These are phyloP conservation scores for Hybos culiciformis DNA, from an alignment of 2,888 invertebrate species.

Conservation along the genomic window DNA sequence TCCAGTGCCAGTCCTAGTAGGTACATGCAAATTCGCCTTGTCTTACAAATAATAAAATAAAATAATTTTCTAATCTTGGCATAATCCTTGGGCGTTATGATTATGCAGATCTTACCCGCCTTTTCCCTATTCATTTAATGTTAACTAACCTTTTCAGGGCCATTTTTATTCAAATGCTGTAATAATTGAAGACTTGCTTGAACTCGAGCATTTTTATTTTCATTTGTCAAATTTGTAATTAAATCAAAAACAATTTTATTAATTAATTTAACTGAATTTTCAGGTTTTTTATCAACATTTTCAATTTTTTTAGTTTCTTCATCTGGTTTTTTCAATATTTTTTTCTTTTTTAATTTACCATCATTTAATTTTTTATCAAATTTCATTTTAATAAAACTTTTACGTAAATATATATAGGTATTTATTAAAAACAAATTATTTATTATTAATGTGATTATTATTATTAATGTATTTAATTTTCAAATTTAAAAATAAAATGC, in stretches of 20 bases:
- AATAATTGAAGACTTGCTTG: slow-evolving; percentile 11
- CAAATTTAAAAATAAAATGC: too few species aligned
- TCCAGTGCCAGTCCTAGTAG: too few species aligned
- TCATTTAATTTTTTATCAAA: too few species aligned
- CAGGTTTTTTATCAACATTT: not conserved
- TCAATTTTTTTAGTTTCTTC: not conserved
- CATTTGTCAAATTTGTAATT: slow-evolving; percentile 15
- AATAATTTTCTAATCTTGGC: slow-evolving; percentile 11
- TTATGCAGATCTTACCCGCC: too few species aligned
- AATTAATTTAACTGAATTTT: slow-evolving; percentile 8
- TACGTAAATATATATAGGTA: too few species aligned
- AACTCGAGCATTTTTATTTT: slow-evolving; percentile 9
- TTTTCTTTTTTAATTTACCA: not conserved
- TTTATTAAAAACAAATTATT: too few species aligned
- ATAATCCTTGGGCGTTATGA: not conserved
- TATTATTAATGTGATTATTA: too few species aligned
- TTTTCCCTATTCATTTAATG: too few species aligned
- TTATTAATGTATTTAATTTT: too few species aligned
- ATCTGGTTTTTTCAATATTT: not conserved
- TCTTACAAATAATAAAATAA: not conserved
- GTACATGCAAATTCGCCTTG: not conserved
- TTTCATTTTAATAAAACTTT: not conserved
- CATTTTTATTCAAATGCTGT: slow-evolving; percentile 9
- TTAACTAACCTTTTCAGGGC: too few species aligned
- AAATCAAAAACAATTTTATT: slow-evolving; percentile 13